Base-by-base conservation (phyloP, 2,888 invertebrate genomes). In the Netelia virgata region DNA sequence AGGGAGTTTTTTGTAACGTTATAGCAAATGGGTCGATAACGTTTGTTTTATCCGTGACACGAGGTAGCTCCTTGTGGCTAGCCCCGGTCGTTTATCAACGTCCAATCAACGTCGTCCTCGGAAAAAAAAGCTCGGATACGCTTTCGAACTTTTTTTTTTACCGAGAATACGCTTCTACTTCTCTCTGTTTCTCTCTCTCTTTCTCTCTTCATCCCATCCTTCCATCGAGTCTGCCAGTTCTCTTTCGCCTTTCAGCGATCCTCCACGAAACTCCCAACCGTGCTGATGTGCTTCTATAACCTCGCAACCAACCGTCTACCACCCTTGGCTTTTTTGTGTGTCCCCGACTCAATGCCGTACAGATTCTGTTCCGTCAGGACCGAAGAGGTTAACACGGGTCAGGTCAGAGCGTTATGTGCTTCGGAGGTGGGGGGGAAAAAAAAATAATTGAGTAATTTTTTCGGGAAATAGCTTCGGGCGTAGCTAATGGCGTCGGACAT, bases 1-100 rank as follows among this genome's bases (percentile, higher is more conserved):
- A 57, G 23, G 59, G 59, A 82, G 88, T 64, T 89, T 86, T 75
- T 78, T 75, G 28, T 63, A 83, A 72, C 83, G 78, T 73, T 84
- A 74, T 68, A 84, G 82, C 81, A 85, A 86, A 87, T 73, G 79
- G 89, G 84, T 91, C 90, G 90, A 91, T 91, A 91, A 90, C 88
- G 90, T 87, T 88, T 90, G 89, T 91, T 91, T 90, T 91, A 91
- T 91, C 90, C 86, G 87, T 75, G 86, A 86, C 87, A 86, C 76
- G 84, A 70, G 89, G 86, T 74, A 87, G 85, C 85, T 78, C 68
- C 85, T 53, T 69, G 83, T 74, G 81, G 80, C 79, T 72, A 78
- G 75, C 85, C 86, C 76, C 86, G 88, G 88, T 91, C 91, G 89
- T 92, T 92, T 91, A 90, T 92, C 92, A 92, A 91, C 89, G 91